These are phyloP conservation scores for Notothenia coriiceps DNA, from an alignment of 2,113 vertebrate species.

Conservation along the genomic window DNA sequence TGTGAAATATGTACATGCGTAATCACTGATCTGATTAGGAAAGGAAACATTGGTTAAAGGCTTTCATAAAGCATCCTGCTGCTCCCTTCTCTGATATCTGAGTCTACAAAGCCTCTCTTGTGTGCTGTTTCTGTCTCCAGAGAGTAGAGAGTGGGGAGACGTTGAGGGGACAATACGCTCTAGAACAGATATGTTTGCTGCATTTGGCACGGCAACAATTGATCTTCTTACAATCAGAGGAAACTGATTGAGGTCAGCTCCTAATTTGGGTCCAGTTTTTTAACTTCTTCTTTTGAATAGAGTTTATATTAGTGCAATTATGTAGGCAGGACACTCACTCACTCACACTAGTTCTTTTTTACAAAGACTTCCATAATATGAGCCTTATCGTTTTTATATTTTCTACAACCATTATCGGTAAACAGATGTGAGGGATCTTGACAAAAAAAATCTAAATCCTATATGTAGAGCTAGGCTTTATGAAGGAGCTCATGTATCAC, in stretches of 20 bases:
- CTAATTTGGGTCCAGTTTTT: conserved; percentile 1
- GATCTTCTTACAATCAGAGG: conserved; percentile 43
- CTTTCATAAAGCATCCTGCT: not conserved
- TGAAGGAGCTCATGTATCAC: too few species aligned
- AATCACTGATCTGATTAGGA: not conserved
- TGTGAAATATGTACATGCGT: too few species aligned
- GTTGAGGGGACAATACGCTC: conserved; percentile 7
- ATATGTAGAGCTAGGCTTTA: too few species aligned
- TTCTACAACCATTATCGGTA: not conserved
- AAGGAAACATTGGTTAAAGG: not conserved
- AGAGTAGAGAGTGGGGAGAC: conserved; percentile 20
- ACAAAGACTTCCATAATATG: not conserved
- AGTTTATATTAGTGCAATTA: conserved; percentile 9
- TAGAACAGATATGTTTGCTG: conserved; percentile 36
- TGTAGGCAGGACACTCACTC: not conserved
- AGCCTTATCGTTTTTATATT: not conserved
- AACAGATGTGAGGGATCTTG: not conserved
- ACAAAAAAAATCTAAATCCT: not conserved
- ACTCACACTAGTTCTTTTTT: not conserved
- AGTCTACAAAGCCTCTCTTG: conserved; percentile 29
- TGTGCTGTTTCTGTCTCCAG: conserved; percentile 20
- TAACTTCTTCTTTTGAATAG: conserved; percentile 2
- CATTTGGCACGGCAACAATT: conserved; percentile 53
- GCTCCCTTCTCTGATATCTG: conserved; percentile 2
- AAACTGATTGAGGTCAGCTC: conserved; percentile 38